Conservation (phyloP, 2,888 invertebrate genomes). For the Campopleginae sp. region DNA sequence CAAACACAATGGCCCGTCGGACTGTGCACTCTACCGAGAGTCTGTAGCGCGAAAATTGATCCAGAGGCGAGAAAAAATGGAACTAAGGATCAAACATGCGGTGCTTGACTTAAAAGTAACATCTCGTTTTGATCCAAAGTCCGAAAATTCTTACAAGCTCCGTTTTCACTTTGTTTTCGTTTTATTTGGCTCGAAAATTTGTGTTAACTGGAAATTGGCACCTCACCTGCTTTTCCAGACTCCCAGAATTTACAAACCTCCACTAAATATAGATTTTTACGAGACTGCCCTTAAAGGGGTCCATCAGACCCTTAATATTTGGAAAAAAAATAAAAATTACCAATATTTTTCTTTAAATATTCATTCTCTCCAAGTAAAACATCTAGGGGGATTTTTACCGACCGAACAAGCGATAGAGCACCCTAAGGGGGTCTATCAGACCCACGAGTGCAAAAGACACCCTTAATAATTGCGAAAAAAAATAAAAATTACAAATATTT, state of each 20-base stretch:
- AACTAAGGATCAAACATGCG: slow-evolving; percentile 15
- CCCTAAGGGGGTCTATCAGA: too few relatives aligned
- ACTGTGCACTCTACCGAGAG: neutral
- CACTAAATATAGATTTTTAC: neutral
- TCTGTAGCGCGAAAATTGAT: neutral
- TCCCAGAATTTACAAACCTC: neutral
- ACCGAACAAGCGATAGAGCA: too few relatives aligned
- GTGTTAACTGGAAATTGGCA: neutral
- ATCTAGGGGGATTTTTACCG: too few relatives aligned
- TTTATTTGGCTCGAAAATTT: neutral
- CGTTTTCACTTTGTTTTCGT: neutral
- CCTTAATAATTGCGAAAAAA: too few relatives aligned
- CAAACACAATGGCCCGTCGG: neutral
- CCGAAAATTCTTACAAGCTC: neutral
- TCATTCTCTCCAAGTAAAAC: too few relatives aligned
- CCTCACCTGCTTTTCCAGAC: neutral
- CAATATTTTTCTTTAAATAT: too few relatives aligned
- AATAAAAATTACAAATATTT: too few relatives aligned
- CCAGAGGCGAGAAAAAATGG: neutral
- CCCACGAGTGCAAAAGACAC: too few relatives aligned
- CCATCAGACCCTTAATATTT: neutral
- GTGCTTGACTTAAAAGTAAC: neutral
- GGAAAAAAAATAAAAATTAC: too few relatives aligned
- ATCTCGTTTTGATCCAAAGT: neutral
- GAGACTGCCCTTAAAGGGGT: neutral